Evolutionary conservation across 1,140 invertebrate species (phyloP).

Genomic region (Wasmannia auropunctata): DNA sequence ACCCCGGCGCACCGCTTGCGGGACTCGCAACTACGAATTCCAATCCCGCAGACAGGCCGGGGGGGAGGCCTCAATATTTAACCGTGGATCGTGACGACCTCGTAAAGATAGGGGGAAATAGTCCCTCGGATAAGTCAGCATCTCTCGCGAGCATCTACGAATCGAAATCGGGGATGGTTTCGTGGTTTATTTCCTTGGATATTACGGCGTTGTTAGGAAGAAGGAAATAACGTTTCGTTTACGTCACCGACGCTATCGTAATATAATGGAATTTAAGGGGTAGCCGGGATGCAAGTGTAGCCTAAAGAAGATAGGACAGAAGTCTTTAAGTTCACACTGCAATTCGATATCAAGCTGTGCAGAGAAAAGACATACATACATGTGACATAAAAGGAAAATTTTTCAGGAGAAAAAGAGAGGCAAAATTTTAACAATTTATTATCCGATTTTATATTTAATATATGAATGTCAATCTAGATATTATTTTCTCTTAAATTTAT

Average conservation of each 20-base stretch:
- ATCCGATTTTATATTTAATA: neutral
- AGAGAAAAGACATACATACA: neutral
- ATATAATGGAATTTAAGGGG: slow-evolving; percentile 32
- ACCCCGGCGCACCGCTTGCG: neutral
- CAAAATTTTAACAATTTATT: neutral
- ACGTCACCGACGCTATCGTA: slow-evolving; percentile 41
- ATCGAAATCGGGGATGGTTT: slow-evolving; percentile 60
- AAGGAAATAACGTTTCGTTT: slow-evolving; percentile 60
- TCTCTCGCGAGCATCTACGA: slow-evolving; percentile 47
- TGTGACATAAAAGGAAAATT: neutral
- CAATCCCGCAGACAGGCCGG: slow-evolving; percentile 20
- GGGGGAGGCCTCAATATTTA: slow-evolving; percentile 60
- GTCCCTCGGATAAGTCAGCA: slow-evolving; percentile 58
- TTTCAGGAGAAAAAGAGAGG: neutral
- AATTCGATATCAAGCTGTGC: neutral
- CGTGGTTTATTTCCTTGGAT: slow-evolving; percentile 63
- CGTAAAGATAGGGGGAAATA: slow-evolving; percentile 65
- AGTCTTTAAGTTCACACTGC: neutral
- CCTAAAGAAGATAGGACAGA: slow-evolving; percentile 23
- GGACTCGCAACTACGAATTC: slow-evolving; percentile 12
- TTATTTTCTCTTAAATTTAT: neutral
- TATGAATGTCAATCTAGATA: neutral
- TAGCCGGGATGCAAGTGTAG: neutral
- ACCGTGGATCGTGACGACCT: slow-evolving; percentile 44
- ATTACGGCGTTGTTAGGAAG: slow-evolving; percentile 54